phyloP scores from a whole-genome alignment of 2,797 vertebrate genomes.

The Myotis daubentonii region DNA sequence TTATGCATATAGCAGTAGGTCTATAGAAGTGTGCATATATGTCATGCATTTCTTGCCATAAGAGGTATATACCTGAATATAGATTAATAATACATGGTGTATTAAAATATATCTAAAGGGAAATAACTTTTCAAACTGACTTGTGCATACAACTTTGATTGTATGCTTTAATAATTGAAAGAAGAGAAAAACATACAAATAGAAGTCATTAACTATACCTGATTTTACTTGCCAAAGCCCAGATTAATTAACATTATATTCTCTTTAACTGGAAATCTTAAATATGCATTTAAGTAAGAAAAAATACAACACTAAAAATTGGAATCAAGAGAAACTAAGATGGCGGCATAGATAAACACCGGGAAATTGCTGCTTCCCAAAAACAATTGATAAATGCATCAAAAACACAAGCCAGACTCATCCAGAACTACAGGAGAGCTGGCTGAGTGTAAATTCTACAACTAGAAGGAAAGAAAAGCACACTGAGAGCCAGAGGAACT shows the following conservation, averaged over 20 bases:
- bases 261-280: slow-evolving; percentile 20
- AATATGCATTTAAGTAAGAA: background rate
- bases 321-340: background rate
- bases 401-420: too few species aligned
- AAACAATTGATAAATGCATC: too few species aligned
- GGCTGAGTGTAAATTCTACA: too few species aligned
- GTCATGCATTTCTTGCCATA: background rate
- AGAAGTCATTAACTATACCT: slow-evolving; percentile 12
- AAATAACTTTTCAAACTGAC: background rate
- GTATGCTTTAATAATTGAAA: background rate
- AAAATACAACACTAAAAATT: background rate
- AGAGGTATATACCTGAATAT: background rate
- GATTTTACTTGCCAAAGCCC: background rate
- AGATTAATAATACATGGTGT: background rate
- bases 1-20: background rate
- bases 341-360: too few species aligned
- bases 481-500: too few species aligned
- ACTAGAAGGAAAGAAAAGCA: too few species aligned
- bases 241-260: slow-evolving; percentile 26
- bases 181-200: slow-evolving; percentile 49
- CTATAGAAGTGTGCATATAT: background rate
- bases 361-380: too few species aligned
- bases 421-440: too few species aligned
- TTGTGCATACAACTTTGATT: background rate
- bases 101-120: background rate